Base-by-base conservation (phyloP, 2,888 invertebrate genomes). In the Synergus laeviventris region DNA sequence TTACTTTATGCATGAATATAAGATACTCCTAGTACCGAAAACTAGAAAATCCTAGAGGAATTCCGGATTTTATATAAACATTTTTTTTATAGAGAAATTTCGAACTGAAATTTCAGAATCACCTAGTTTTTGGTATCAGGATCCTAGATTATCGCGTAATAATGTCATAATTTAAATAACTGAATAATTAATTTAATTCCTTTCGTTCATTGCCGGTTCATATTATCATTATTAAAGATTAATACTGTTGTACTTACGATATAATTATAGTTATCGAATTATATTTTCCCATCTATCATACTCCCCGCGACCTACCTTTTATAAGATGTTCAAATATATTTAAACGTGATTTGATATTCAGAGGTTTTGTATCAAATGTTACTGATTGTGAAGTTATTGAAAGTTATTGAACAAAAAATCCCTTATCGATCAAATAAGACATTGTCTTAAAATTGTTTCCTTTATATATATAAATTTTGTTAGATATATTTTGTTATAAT, bases 221-320 rank as follows among this genome's bases (percentile, higher is more conserved):
- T 66, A 66, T 45, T 83, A 83, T 79, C 80, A 78, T 84, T 82
- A 84, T 82, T 85, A 84, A 84, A 81, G 86, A 85, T 86, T 88
- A 89, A 88, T 89, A 89, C 87, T 88, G 88, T 85, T 85, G 84
- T 82, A 85, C 86, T 87, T 84, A 86, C 81, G 85, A 80, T 83
- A 81, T 81, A 81, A 77, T 77, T 66, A 78, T 77, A 73, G 78
- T 81, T 78, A 66, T 76, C 76, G 77, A 76, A 75, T 78, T 79
- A 75, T 81, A 76, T 16, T 78, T 79, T 77, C 8, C 24, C 78
- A 66, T 77, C 61, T 78, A 76, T 78, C 66, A 66, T 66, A 66
- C 45, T 66, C 45, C 45, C 45, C 66, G 42, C 45, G 66, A 66
- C 24, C 21, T 45, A 16, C 9, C 14, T 45, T 38, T n/a, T 62